Evolutionary conservation across 2,888 invertebrate genomes (phyloP).

Genomic region (Apamea epomidion): DNA sequence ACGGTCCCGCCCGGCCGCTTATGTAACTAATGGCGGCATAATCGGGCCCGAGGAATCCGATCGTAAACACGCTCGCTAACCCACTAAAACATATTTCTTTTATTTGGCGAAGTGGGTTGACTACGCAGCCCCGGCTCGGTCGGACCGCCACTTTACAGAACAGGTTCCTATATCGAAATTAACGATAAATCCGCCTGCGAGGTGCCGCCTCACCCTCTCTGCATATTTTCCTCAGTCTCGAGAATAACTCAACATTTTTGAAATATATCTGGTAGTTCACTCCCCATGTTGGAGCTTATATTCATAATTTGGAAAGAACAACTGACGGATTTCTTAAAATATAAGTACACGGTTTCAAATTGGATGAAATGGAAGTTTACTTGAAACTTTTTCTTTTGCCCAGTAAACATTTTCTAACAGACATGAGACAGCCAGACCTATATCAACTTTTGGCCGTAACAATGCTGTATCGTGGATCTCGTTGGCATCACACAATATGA

Average conservation of each 20-base stretch:
- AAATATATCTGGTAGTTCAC: slow-evolving; percentile 63
- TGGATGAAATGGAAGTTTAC: slow-evolving; percentile 18
- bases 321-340: not conserved
- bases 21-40: slow-evolving; percentile 88
- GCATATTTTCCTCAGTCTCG: slow-evolving; percentile 80
- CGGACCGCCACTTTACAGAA: slow-evolving; percentile 82
- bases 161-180: slow-evolving; percentile 87
- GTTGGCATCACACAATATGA: slow-evolving; percentile 34
- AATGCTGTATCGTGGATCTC: slow-evolving; percentile 44
- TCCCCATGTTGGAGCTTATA: slow-evolving; percentile 15
- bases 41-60: slow-evolving; percentile 85
- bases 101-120: slow-evolving; percentile 85
- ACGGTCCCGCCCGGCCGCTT: slow-evolving; percentile 78
- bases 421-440: slow-evolving; percentile 37
- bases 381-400: slow-evolving; percentile 36
- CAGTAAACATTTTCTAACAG: slow-evolving; percentile 35
- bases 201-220: slow-evolving; percentile 78
- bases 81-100: slow-evolving; percentile 91
- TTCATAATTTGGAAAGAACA: slow-evolving; percentile 41
- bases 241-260: slow-evolving; percentile 69
- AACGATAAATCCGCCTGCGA: slow-evolving; percentile 84
- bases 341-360: slow-evolving; percentile 14
- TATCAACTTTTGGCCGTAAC: slow-evolving; percentile 41
- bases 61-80: slow-evolving; percentile 89
- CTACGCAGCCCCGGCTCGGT: slow-evolving; percentile 75